Percentiles rank a stretch among this genome's conserved stretches.
These are phyloP conservation scores for Episyrphus balteatus DNA, from an alignment of 1,140 invertebrate species.

Conservation along the genomic window DNA sequence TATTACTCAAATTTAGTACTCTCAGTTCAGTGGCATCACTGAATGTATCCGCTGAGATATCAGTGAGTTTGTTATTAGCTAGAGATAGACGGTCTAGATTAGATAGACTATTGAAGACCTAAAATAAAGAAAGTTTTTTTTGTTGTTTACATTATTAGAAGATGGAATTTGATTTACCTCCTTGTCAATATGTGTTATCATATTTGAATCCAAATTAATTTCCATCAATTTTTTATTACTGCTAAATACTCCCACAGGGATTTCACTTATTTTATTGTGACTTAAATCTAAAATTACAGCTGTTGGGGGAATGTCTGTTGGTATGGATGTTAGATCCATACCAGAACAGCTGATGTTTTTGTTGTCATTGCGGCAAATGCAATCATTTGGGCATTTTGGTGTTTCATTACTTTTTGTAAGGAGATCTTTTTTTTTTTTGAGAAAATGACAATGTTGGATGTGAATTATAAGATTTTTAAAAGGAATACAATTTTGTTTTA, in stretches of 20 bases:
- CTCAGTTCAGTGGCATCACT: slow-evolving; percentile 36
- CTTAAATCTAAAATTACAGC: slow-evolving; percentile 30
- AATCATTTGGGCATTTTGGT: slow-evolving; percentile 26
- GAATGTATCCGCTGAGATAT: slow-evolving; percentile 41
- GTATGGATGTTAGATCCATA: slow-evolving; percentile 22
- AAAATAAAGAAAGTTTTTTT: not conserved
- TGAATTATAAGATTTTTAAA: too few relatives aligned
- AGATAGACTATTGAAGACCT: slow-evolving; percentile 23
- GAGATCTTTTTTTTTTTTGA: too few relatives aligned
- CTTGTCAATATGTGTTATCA: slow-evolving; percentile 22
- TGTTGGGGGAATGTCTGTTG: slow-evolving; percentile 25
- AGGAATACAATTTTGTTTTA: too few relatives aligned
- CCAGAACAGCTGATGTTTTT: slow-evolving; percentile 25
- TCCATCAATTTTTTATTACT: slow-evolving; percentile 26
- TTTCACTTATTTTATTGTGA: slow-evolving; percentile 25
- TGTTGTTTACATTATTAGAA: not conserved
- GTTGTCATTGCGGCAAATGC: slow-evolving; percentile 24
- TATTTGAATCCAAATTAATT: slow-evolving; percentile 27
- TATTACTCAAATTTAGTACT: slow-evolving; percentile 40
- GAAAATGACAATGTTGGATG: too few relatives aligned
- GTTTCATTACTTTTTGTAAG: too few relatives aligned
- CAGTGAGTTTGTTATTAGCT: slow-evolving; percentile 41
- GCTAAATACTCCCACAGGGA: slow-evolving; percentile 23
- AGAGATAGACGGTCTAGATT: slow-evolving; percentile 33
- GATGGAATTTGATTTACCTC: slow-evolving; percentile 12